phyloP scores from a whole-genome alignment of 2,113 vertebrate species.

The Alces alces region DNA sequence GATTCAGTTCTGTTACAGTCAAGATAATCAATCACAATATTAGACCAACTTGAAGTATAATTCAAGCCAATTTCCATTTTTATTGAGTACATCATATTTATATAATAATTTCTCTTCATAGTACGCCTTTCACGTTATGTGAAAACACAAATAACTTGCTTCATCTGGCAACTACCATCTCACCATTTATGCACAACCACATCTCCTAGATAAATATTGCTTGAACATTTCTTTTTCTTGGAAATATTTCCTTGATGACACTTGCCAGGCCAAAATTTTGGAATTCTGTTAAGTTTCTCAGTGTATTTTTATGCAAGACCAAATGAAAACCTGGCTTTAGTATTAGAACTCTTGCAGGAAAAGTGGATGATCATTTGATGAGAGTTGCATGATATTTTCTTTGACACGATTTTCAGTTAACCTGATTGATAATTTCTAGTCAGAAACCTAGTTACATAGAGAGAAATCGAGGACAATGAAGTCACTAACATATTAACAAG shows the following conservation, averaged over 20 bases:
- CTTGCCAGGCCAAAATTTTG: slow-evolving; percentile 25
- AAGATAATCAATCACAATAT: slow-evolving; percentile 63
- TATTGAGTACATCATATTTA: slow-evolving; percentile 34
- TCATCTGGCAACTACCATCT: background rate
- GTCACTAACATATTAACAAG: slow-evolving; percentile 35
- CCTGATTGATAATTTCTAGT: background rate
- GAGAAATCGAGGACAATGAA: slow-evolving; percentile 53
- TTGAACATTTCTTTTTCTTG: slow-evolving; percentile 28
- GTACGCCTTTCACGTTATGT: background rate
- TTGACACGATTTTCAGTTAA: slow-evolving; percentile 8
- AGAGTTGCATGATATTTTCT: background rate
- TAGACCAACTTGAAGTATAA: slow-evolving; percentile 33
- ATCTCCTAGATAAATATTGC: background rate
- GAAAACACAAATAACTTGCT: slow-evolving; percentile 16
- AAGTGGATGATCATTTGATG: slow-evolving; percentile 35
- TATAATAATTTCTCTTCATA: slow-evolving; percentile 19
- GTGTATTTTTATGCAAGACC: background rate
- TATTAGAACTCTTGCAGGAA: background rate
- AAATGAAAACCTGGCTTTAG: slow-evolving; percentile 44
- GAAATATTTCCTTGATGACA: slow-evolving; percentile 47
- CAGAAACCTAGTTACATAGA: background rate
- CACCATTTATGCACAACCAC: background rate
- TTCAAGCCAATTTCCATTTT: slow-evolving; percentile 54
- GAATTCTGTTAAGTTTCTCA: slow-evolving; percentile 13
- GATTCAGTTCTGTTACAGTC: slow-evolving; percentile 40